Conservation (phyloP, 2,113 vertebrate species). For the Leucopsar rothschildi region DNA sequence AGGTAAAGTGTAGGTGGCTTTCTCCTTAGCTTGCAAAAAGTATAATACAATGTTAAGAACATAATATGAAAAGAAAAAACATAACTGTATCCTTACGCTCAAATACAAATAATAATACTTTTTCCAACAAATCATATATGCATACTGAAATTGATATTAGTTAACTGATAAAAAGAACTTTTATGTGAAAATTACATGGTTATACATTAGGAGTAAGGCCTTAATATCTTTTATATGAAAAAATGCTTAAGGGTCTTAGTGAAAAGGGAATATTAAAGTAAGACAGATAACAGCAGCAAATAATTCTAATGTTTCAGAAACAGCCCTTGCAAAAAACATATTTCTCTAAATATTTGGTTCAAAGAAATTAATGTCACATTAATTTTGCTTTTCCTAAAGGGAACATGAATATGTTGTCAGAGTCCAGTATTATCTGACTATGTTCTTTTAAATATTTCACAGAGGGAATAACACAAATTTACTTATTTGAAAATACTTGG, state of each 20-base stretch:
- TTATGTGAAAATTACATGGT: background rate
- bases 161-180: background rate
- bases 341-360: background rate
- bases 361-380: background rate
- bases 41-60: background rate
- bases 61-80: background rate
- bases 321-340: background rate
- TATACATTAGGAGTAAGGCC: background rate
- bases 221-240: background rate
- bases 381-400: background rate
- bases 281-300: background rate
- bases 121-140: background rate
- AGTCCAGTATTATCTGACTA: background rate
- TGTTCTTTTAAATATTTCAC: background rate
- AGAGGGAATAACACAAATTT: background rate
- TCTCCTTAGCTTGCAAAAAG: background rate
- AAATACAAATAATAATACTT: background rate
- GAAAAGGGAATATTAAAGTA: background rate
- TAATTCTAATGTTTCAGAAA: background rate
- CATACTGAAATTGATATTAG: background rate
- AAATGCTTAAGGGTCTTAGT: background rate
- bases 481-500: background rate
- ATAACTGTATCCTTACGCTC: background rate
- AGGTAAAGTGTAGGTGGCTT: background rate
- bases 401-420: background rate